Evolutionary conservation across 2,888 invertebrate species (phyloP), one percentile per base, ranked within the genome.

Genomic region (Caenorhabditis wallacei): DNA sequence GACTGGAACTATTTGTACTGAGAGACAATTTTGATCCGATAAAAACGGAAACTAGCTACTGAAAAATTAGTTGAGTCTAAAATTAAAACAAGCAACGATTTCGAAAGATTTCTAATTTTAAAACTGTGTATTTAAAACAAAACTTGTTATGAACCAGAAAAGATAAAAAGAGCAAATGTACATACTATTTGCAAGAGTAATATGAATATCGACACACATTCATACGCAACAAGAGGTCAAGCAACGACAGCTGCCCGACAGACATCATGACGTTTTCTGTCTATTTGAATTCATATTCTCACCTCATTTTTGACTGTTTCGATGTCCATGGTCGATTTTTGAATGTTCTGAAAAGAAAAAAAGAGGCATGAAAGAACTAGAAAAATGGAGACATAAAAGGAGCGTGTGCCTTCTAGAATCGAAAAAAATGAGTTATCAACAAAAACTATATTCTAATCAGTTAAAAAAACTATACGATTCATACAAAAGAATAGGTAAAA

Each of bases 261-360:
- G 56, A 54, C 70, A 43, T 35, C 51, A 35, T 30, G 30, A 30
- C 30, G 30, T 30, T 30, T 30, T 13, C 2, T 10, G n/a, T 16
- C 48, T 22, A n/a, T 30, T 53, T 22, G 40, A 40, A 7, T 13
- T 1, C 40, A 37, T 37, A 53, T 18, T n/a, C 30, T 66, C 53
- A 72, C 72, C 72, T 72, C 72, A 22, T 13, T 53, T 24, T 59
- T 71, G 22, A 13, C 46, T 11, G 51, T 35, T 26, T 72, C 63
- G 24, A 24, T 24, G 26, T 72, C 72, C 72, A 72, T 72, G 18
- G 69, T 24, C 2, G 2, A 13, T 43, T n/a, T 46, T 22, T 10
- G 30, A 11, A 18, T 1, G 22, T 16, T 53, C 66, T 66, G 63
- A 24, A 48, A 35, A 24, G 37, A 11, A 56, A 22, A 30, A 5